A percentile compares a stretch with the other conserved stretches of the same genome.
Evolutionary conservation across 2,888 invertebrate species (phyloP).

Genomic region (Lamellibrachia columna): DNA sequence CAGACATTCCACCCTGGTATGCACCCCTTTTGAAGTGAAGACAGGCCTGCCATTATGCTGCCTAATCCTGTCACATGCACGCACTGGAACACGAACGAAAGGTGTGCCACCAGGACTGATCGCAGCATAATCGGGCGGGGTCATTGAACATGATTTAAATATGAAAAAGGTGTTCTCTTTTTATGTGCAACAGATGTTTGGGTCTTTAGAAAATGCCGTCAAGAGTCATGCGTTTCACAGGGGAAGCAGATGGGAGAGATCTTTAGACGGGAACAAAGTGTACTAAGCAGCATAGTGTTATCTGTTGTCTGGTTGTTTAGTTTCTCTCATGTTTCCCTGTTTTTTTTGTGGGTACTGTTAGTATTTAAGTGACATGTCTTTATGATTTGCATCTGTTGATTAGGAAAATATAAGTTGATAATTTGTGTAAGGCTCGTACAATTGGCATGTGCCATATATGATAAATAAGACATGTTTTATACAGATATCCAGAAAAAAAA

Average conservation of each 20-base stretch:
- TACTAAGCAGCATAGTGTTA: background rate
- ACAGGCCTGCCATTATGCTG: background rate
- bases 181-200: background rate
- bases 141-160: background rate
- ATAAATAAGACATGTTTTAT: too few relatives aligned
- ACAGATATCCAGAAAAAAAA: too few relatives aligned
- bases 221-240: background rate
- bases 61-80: background rate
- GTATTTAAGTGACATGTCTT: background rate
- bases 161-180: conserved; percentile 9
- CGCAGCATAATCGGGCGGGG: background rate
- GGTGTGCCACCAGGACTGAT: background rate
- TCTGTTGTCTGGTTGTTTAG: background rate
- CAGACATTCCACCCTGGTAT: background rate
- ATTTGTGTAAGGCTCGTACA: too few relatives aligned
- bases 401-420: background rate
- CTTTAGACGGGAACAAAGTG: too few relatives aligned
- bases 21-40: background rate
- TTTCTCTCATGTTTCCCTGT: background rate
- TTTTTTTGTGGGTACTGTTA: background rate
- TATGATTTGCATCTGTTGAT: background rate
- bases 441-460: too few relatives aligned
- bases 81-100: background rate
- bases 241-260: background rate
- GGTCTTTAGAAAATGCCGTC: background rate